phyloP scores from a whole-genome alignment of 2,113 vertebrate species.

The Cavia porcellus region DNA sequence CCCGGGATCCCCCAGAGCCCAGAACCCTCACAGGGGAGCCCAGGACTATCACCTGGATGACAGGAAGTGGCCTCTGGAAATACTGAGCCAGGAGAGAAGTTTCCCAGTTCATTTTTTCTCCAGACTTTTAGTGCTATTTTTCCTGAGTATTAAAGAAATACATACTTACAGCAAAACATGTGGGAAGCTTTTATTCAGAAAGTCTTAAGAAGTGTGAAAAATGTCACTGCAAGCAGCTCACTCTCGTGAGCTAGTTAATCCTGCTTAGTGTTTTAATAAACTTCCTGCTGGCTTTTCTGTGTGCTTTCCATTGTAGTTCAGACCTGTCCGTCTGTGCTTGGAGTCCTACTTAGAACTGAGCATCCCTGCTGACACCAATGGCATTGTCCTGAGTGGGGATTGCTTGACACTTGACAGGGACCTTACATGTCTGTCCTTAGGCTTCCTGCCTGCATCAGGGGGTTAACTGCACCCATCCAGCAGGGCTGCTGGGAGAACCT shows the following conservation, averaged over 20 bases:
- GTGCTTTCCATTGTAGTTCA: background rate
- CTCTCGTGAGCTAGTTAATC: background rate
- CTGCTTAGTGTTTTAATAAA: background rate
- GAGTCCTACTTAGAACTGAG: background rate
- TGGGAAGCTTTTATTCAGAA: background rate
- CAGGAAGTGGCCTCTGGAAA: background rate
- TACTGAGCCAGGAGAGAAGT: background rate
- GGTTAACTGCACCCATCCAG: background rate
- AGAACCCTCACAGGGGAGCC: background rate
- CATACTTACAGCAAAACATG: background rate
- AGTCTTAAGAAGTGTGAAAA: background rate
- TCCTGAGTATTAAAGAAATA: background rate
- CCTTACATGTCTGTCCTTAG: background rate
- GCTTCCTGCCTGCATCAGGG: background rate
- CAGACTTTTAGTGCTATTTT: background rate
- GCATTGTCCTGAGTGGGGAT: background rate
- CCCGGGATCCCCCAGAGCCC: background rate
- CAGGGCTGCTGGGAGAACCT: background rate
- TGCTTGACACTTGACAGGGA: background rate
- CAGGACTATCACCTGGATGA: background rate
- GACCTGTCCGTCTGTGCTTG: background rate
- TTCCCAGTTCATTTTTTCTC: background rate
- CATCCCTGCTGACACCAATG: background rate
- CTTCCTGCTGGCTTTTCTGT: conserved; percentile 21
- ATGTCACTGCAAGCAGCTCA: background rate